These are phyloP conservation scores for Solenopsis invicta DNA, from an alignment of 1,140 invertebrate species.

Conservation along the genomic window DNA sequence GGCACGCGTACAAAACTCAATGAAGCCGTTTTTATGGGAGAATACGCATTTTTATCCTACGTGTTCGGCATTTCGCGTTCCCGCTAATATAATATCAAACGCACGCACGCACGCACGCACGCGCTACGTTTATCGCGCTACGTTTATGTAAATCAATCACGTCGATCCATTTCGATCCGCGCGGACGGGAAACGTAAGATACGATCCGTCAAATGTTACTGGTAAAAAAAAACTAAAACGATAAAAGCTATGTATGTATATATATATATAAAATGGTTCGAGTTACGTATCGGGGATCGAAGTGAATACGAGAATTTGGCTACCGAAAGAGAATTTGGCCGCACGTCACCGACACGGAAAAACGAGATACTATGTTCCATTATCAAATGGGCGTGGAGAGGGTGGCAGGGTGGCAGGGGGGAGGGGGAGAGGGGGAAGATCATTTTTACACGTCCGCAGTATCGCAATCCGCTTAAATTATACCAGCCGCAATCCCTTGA, in stretches of 20 bases:
- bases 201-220: conserved; percentile 8
- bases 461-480: conserved; percentile 20
- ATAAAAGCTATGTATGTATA: neutral
- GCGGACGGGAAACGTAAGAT: neutral
- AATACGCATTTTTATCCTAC: conserved; percentile 60
- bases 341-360: neutral
- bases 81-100: conserved; percentile 43
- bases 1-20: conserved; percentile 55
- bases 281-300: neutral
- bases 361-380: neutral
- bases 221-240: neutral
- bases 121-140: too few species aligned
- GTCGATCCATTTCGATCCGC: conserved; percentile 14
- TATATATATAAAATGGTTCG: neutral
- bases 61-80: conserved; percentile 43
- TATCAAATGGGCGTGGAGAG: neutral
- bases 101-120: neutral
- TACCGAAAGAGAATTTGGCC: neutral
- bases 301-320: neutral
- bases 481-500: conserved; percentile 16
- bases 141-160: conserved; percentile 55
- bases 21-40: conserved; percentile 60
- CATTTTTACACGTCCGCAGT: conserved; percentile 17
- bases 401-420: too few species aligned
- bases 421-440: neutral